Percentiles rank a stretch among this genome's conserved stretches.
Conservation (phyloP, 2,888 invertebrate genomes). For the Lasiommata megera region DNA sequence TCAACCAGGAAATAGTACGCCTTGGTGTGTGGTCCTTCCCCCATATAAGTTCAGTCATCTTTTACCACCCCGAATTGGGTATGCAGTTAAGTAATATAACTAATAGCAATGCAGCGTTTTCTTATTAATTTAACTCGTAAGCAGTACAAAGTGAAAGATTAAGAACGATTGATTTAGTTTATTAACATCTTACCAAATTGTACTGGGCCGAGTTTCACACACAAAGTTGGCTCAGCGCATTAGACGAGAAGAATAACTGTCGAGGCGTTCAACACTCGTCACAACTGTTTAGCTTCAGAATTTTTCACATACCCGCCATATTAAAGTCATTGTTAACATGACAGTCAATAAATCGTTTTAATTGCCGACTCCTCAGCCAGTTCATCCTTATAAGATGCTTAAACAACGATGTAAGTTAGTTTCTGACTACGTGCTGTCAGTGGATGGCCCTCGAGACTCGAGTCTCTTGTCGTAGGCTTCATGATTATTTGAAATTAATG, state of each 20-base stretch:
- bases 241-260: constrained; percentile 64
- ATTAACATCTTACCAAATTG: constrained; percentile 66
- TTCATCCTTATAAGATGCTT: constrained; percentile 38
- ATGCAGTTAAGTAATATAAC: constrained; percentile 34
- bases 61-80: not conserved
- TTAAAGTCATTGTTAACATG: constrained; percentile 11
- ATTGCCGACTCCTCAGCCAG: constrained; percentile 26
- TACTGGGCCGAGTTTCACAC: constrained; percentile 71
- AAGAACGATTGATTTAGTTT: constrained; percentile 59
- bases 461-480: constrained; percentile 36
- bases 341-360: constrained; percentile 24
- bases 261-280: constrained; percentile 29
- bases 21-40: no score
- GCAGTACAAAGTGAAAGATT: constrained; percentile 68
- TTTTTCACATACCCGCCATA: constrained; percentile 19
- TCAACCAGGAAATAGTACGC: no score
- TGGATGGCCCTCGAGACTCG: constrained; percentile 49
- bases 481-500: constrained; percentile 64
- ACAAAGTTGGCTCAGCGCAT: constrained; percentile 60
- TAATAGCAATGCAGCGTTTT: constrained; percentile 58
- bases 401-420: constrained; percentile 53
- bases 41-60: no score
- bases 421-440: constrained; percentile 53
- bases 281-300: constrained; percentile 34
- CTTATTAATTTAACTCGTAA: constrained; percentile 63